Conservation (phyloP, 2,113 vertebrate genomes). For the Thermophis baileyi region DNA sequence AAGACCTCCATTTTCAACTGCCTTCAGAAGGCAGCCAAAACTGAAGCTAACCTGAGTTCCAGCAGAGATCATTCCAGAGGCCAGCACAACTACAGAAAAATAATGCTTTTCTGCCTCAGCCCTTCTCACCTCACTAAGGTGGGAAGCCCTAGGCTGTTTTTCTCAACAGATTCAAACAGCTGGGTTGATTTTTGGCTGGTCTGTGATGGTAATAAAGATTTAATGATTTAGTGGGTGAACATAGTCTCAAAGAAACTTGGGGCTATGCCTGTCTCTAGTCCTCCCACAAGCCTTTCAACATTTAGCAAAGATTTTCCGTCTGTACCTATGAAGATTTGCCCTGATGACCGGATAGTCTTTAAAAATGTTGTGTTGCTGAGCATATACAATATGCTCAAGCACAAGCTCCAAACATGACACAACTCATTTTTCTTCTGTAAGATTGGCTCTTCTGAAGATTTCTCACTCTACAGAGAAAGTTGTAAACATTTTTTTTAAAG, state of each 20-base stretch:
- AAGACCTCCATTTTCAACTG: neutral
- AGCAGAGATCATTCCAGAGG: neutral
- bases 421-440: neutral
- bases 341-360: neutral
- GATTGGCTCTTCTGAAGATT: neutral
- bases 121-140: neutral
- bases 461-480: neutral
- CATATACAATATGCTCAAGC: neutral
- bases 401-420: neutral
- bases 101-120: neutral
- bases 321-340: neutral
- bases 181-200: neutral
- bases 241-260: neutral
- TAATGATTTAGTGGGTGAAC: neutral
- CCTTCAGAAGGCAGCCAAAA: neutral
- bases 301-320: neutral
- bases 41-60: neutral
- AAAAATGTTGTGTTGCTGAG: neutral
- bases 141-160: neutral
- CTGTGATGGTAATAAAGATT: neutral
- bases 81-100: neutral
- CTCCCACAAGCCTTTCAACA: neutral
- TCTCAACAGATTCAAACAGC: neutral
- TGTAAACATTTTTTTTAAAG: neutral
- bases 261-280: neutral